A percentile compares a stretch with the other conserved stretches of the same genome.
Evolutionary conservation across 1,140 invertebrate genomes (phyloP).

Genomic region (Calliphora vicina): DNA sequence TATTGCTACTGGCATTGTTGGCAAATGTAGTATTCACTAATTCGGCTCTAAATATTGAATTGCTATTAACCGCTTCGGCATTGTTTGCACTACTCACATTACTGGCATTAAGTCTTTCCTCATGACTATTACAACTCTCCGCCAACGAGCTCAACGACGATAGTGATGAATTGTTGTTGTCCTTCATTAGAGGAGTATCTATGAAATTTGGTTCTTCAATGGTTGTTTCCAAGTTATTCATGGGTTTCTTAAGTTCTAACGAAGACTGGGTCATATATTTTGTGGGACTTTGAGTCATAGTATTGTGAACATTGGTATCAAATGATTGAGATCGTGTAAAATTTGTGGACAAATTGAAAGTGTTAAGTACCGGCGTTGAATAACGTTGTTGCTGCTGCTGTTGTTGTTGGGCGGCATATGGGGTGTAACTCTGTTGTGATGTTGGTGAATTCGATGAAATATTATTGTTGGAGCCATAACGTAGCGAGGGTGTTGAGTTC

Average conservation of each 20-base stretch:
- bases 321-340: conserved; percentile 60
- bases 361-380: conserved; percentile 51
- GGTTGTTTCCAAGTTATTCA: conserved; percentile 52
- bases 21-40: conserved; percentile 55
- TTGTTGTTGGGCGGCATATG: not conserved
- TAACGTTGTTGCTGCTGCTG: conserved; percentile 47
- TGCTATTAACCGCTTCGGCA: not conserved
- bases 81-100: not conserved
- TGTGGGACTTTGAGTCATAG: conserved; percentile 41
- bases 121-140: conserved; percentile 42
- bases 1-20: conserved; percentile 10
- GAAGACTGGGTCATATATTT: conserved; percentile 60
- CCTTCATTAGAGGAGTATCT: not conserved
- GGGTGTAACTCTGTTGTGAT: conserved; percentile 21
- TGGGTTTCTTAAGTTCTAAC: conserved; percentile 58
- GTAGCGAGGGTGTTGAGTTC: conserved; percentile 44
- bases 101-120: conserved; percentile 6
- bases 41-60: conserved; percentile 46
- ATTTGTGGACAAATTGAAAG: conserved; percentile 41
- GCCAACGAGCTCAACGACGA: conserved; percentile 29
- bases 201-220: conserved; percentile 46
- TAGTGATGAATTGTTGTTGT: not conserved
- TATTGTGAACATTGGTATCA: conserved; percentile 40
- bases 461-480: conserved; percentile 61
- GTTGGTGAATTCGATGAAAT: conserved; percentile 22